Base-by-base conservation (phyloP, 2,888 invertebrate genomes). In the Craniophora ligustri region DNA sequence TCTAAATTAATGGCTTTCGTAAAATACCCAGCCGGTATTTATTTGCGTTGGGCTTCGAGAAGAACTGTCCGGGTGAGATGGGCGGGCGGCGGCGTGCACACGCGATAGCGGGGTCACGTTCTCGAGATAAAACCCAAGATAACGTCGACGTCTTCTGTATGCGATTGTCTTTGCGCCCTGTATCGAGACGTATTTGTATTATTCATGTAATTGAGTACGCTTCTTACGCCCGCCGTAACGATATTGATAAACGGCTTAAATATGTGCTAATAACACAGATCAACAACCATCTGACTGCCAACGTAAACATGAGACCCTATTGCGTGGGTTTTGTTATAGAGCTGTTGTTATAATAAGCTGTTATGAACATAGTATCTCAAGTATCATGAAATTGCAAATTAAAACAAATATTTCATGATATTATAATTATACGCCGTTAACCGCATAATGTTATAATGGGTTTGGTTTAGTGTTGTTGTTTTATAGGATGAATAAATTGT, bases 21-120 rank as follows among this genome's bases (percentile, higher is more conserved):
- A 81, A 78, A 79, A 76, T 71, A 74, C 70, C 76, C 73, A 72
- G 31, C 53, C 16, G 74, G 69, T 73, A 73, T 73, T 76, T 86
- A 86, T 87, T 87, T 85, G 81, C 82, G 78, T 81, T 78, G 75
- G 65, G 62, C 53, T 67, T 72, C 68, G 71, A 76, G 75, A 75
- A 76, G 80, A 81, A 77, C 70, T 72, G 74, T 77, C 72, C 72
- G 73, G 78, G 84, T 80, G 82, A 84, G 88, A 88, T 88, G 91
- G 89, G 89, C 87, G 89, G 91, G 88, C 87, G 87, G 85, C 71
- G 32, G 66, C 59, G 81, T 59, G 78, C 76, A 51, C 78, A 70
- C 78, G 45, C 72, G 92, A 92, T 91, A 92, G 86, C 69, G 84
- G 86, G 92, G 92, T 92, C 93, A 90, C 91, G 91, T 90, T 88